phyloP scores from a whole-genome alignment of 1,140 invertebrate species.

The Pogonognathellus flavescens region DNA sequence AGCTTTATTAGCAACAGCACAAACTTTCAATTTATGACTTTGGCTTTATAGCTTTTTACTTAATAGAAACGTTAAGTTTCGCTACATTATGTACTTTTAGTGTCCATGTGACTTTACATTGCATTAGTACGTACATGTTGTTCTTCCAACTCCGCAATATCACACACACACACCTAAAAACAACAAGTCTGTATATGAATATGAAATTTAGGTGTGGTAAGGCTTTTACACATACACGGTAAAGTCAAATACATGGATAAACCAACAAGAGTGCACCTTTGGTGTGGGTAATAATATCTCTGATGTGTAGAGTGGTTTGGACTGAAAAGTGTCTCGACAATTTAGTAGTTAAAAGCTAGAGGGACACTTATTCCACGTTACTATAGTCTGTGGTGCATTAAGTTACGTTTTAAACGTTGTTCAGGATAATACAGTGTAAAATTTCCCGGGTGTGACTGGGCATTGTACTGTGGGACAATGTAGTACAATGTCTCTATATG shows the following conservation, averaged over 20 bases:
- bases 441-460: background rate
- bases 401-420: background rate
- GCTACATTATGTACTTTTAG: background rate
- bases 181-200: background rate
- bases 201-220: background rate
- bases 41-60: slow-evolving; percentile 49
- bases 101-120: too few relatives aligned
- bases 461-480: background rate
- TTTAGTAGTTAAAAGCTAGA: background rate
- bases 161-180: too few relatives aligned
- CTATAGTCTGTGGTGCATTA: background rate
- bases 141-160: too few relatives aligned
- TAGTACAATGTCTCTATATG: too few relatives aligned
- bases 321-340: background rate
- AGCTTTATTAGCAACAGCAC: slow-evolving; percentile 44
- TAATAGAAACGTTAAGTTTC: slow-evolving; percentile 35
- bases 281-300: background rate
- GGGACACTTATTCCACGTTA: background rate
- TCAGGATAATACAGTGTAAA: background rate
- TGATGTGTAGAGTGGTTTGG: background rate
- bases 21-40: slow-evolving; percentile 43
- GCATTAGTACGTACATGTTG: background rate
- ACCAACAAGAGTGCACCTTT: background rate
- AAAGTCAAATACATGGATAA: background rate
- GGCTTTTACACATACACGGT: background rate